A percentile compares a stretch with the other conserved stretches of the same genome.
phyloP scores from a whole-genome alignment of 1,140 invertebrate species.

The Drosophila asahinai region DNA sequence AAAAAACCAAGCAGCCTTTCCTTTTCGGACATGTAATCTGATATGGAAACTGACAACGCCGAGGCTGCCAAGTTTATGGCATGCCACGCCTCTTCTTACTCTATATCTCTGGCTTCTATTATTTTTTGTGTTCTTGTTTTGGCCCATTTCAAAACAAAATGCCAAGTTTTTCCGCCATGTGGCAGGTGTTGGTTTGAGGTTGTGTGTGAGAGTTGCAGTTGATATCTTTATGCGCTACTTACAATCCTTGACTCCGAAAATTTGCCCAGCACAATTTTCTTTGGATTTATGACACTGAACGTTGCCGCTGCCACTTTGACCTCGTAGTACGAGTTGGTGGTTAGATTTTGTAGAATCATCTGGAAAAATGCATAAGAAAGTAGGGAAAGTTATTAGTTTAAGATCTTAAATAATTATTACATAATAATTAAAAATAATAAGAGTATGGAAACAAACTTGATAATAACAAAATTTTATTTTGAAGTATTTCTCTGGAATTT shows the following conservation, averaged over 20 bases:
- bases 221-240: slow-evolving; percentile 72
- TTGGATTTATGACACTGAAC: slow-evolving; percentile 88
- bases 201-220: slow-evolving; percentile 20
- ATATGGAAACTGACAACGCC: slow-evolving; percentile 60
- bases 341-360: slow-evolving; percentile 91
- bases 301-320: slow-evolving; percentile 90
- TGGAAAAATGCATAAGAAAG: slow-evolving; percentile 84
- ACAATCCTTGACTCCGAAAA: slow-evolving; percentile 89
- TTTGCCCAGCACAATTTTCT: slow-evolving; percentile 89
- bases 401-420: slow-evolving; percentile 7
- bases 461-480: too few relatives aligned
- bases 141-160: slow-evolving; percentile 36
- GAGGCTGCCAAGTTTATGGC: slow-evolving; percentile 59
- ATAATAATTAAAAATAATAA: not conserved
- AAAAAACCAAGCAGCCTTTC: slow-evolving; percentile 19
- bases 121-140: not conserved
- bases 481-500: too few relatives aligned
- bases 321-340: slow-evolving; percentile 91
- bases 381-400: slow-evolving; percentile 3
- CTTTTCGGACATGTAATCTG: slow-evolving; percentile 62
- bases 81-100: slow-evolving; percentile 28
- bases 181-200: slow-evolving; percentile 35
- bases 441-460: too few relatives aligned
- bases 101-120: slow-evolving; percentile 7
- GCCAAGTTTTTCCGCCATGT: slow-evolving; percentile 47